phyloP scores from a whole-genome alignment of 2,113 vertebrate species.

The Hipposideros armiger region DNA sequence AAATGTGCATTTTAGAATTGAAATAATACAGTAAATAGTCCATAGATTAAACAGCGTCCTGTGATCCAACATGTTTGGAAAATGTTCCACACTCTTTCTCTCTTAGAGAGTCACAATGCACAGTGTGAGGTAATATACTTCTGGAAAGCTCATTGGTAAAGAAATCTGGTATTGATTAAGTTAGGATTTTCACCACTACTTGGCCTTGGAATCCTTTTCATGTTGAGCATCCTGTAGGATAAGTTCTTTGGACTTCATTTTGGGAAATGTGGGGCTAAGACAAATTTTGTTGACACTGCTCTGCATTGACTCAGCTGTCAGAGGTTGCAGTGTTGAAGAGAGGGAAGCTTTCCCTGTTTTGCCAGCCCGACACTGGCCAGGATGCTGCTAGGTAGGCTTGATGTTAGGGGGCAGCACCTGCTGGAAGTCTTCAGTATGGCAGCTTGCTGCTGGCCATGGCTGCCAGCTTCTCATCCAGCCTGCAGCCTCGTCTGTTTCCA shows the following conservation, averaged over 20 bases:
- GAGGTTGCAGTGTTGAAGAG: not conserved
- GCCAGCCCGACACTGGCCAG: not conserved
- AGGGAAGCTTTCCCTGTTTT: not conserved
- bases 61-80: not conserved
- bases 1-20: not conserved
- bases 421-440: not conserved
- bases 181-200: not conserved
- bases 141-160: not conserved
- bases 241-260: not conserved
- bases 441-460: not conserved
- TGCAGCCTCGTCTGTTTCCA: not conserved
- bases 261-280: not conserved
- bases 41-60: not conserved
- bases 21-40: not conserved
- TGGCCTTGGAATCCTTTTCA: not conserved
- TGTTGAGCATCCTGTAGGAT: not conserved
- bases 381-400: not conserved
- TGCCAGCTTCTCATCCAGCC: not conserved
- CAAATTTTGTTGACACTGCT: not conserved
- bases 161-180: not conserved
- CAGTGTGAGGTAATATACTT: not conserved
- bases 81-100: not conserved
- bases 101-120: not conserved
- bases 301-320: not conserved
- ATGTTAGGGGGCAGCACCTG: not conserved